phyloP scores from a whole-genome alignment of 2,888 invertebrate species.

The Hypercompe scribonia region DNA sequence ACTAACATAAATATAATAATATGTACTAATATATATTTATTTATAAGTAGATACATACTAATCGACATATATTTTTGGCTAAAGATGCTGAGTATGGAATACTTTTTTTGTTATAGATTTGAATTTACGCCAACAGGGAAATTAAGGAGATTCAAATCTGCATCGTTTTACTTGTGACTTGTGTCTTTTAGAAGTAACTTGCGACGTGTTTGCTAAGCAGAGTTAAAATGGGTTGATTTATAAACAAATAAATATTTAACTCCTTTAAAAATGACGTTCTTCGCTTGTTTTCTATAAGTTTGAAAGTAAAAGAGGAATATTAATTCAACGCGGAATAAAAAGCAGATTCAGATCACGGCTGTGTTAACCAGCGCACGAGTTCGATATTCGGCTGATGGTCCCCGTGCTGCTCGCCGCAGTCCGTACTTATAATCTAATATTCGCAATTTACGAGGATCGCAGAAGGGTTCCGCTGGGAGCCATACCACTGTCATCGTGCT shows the following conservation, averaged over 20 bases:
- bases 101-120: background rate
- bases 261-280: background rate
- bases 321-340: constrained; percentile 58
- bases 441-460: constrained; percentile 86
- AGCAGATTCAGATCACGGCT: constrained; percentile 82
- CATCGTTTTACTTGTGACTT: background rate
- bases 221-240: background rate
- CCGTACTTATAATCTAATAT: constrained; percentile 86
- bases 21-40: too few species aligned
- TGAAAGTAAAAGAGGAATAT: constrained; percentile 29
- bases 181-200: background rate
- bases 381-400: constrained; percentile 81
- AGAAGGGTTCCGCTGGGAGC: constrained; percentile 78
- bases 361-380: constrained; percentile 77
- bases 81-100: background rate
- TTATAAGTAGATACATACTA: too few species aligned
- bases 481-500: constrained; percentile 82
- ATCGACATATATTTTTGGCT: background rate
- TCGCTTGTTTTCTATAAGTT: background rate
- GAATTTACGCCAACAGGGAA: background rate
- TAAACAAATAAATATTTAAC: background rate
- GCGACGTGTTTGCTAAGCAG: background rate
- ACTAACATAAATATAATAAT: background rate
- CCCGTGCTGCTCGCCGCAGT: constrained; percentile 73
- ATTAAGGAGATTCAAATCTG: background rate